phyloP scores from a whole-genome alignment of 2,888 invertebrate genomes.

The Punctoribates punctum region DNA sequence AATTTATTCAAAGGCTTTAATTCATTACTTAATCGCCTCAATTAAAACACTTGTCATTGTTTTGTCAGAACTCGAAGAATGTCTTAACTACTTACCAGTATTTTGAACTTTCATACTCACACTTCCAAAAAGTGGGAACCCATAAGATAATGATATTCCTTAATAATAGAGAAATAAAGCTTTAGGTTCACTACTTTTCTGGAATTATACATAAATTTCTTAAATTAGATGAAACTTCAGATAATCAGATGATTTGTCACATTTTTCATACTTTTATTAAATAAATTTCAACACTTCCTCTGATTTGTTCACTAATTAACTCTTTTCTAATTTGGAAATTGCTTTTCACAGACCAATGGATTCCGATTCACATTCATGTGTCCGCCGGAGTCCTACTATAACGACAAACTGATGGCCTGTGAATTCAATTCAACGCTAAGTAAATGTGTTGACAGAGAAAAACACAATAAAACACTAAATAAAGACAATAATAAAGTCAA shows the following conservation, averaged over 20 bases:
- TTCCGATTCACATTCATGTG: constrained; percentile 48
- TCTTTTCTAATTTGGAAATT: no score
- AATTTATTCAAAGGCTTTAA: neutral
- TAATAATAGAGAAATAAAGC: no score
- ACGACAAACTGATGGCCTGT: constrained; percentile 48
- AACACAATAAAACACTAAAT: neutral
- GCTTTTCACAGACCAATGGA: constrained; percentile 44
- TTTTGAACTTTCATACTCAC: neutral
- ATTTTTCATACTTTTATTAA: neutral
- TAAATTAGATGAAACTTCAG: no score
- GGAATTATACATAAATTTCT: no score
- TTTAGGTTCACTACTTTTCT: no score
- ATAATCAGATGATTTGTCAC: neutral
- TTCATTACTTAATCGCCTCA: neutral
- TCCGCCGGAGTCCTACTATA: constrained; percentile 47
- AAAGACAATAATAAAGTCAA: neutral
- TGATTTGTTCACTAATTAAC: no score
- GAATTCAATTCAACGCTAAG: constrained; percentile 44
- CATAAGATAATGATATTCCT: no score
- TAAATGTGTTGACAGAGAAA: neutral
- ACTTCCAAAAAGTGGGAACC: no score
- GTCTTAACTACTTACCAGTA: no score
- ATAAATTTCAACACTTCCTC: neutral
- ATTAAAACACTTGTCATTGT: constrained; percentile 2
- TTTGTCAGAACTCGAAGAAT: no score